phyloP scores from a whole-genome alignment of 1,140 invertebrate species.

The Alviniconcha marisindica region DNA sequence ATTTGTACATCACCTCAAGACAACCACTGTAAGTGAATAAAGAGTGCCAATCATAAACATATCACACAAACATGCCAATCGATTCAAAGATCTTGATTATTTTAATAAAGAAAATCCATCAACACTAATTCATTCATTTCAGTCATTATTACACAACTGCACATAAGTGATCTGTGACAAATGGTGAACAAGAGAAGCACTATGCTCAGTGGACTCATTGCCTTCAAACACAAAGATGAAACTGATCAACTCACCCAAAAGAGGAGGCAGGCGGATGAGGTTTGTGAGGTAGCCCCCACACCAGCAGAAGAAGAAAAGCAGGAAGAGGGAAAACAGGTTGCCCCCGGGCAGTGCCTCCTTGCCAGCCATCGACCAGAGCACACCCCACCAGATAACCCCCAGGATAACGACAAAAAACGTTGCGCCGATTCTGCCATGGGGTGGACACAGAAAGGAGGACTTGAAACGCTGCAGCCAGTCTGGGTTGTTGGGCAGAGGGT shows the following conservation, averaged over 20 bases:
- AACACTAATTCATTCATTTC: too few species aligned
- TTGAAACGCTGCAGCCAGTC: constrained; percentile 51
- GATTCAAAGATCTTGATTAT: too few species aligned
- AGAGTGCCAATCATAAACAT: too few species aligned
- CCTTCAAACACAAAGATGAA: too few species aligned
- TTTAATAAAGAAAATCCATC: too few species aligned
- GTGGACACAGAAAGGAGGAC: constrained; percentile 71
- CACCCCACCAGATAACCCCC: constrained; percentile 85
- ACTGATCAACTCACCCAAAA: constrained; percentile 76
- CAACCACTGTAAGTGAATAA: too few species aligned
- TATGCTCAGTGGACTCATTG: too few species aligned
- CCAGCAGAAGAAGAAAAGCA: constrained; percentile 82
- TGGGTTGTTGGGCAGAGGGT: constrained; percentile 59
- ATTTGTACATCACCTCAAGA: too few species aligned
- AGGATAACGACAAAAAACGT: constrained; percentile 71
- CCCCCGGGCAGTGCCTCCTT: constrained; percentile 86
- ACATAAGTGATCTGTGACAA: too few species aligned
- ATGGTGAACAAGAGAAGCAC: too few species aligned
- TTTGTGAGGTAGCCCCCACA: constrained; percentile 88
- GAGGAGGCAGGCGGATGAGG: constrained; percentile 87
- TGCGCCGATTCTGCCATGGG: constrained; percentile 69
- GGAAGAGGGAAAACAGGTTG: constrained; percentile 85
- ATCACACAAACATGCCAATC: too few species aligned
- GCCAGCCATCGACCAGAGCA: constrained; percentile 87
- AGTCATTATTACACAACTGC: too few species aligned